phyloP scores from a whole-genome alignment of 2,797 vertebrate species.

The Fratercula arctica region DNA sequence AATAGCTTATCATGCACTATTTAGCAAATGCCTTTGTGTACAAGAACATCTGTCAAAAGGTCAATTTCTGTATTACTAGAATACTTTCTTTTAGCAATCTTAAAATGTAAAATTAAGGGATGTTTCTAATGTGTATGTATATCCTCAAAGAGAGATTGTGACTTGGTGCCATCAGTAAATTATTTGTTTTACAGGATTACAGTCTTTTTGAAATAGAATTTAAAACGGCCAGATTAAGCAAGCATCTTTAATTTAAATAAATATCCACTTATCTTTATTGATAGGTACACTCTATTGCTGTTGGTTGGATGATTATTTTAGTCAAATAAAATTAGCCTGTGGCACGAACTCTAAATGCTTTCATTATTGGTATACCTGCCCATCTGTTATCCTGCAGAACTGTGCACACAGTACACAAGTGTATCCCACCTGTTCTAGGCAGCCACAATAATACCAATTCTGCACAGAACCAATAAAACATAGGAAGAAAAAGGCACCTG shows the following conservation, averaged over 20 bases:
- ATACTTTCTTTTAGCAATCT: background rate
- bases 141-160: background rate
- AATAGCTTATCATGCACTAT: background rate
- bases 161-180: background rate
- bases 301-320: background rate
- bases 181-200: background rate
- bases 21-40: background rate
- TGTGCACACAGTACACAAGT: background rate
- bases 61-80: background rate
- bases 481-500: slow-evolving; percentile 11
- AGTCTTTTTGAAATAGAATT: background rate
- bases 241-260: background rate
- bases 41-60: background rate
- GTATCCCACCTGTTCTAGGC: background rate
- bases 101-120: background rate
- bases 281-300: background rate
- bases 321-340: background rate
- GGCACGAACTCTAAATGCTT: background rate
- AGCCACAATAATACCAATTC: slow-evolving; percentile 28
- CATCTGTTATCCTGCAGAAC: background rate
- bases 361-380: background rate
- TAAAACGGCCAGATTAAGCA: background rate
- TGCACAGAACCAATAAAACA: background rate
- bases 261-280: background rate
- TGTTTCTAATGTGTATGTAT: background rate